Base-by-base conservation (phyloP, 2,888 invertebrate species). In the Cryptus armator region DNA sequence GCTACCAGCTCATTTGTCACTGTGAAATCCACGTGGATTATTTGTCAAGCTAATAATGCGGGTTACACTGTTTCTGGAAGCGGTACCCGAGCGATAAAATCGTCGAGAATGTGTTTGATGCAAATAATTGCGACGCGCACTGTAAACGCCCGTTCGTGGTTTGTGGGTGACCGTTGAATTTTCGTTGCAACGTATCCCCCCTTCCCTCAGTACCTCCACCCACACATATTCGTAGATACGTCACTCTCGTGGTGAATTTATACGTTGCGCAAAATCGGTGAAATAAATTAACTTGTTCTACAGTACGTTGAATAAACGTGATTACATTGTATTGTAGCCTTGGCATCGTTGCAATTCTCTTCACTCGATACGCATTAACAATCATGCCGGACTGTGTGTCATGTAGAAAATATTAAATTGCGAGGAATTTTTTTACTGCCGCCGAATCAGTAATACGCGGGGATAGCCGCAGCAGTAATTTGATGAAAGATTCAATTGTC, bases 41-140 rank as follows among this genome's bases (percentile, higher is more conserved):
- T 92, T 92, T 92, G 92, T 90, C 92, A 88, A 90, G 91, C 91
- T 92, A 92, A 92, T 92, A 92, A 92, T 92, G 92, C 89, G 91
- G 90, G 89, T 90, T 83, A 89, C 89, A 89, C 89, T 89, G 89
- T 81, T 85, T 82, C 83, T 83, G 81, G 81, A 76, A 72, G 16
- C 85, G 80, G 79, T 77, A 75, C 24, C 59, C 81, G 85, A 89
- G 89, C 89, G 91, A 92, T 91, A 91, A 92, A 92, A 92, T 92
- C 89, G 89, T 85, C 88, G 90, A 90, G 90, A 90, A 92, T 88
- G 85, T 85, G 86, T 87, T 86, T 86, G 79, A 76, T 86, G 86
- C 89, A 88, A 88, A 89, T 89, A 89, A 89, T 88, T 87, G 87
- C 88, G 81, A 84, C 79, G 75, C 84, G 81, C 75, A 81, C 88